A percentile compares a stretch with the other conserved stretches of the same genome.
phyloP scores from a whole-genome alignment of 2,797 vertebrate genomes.

The Jordanella pulchra region DNA sequence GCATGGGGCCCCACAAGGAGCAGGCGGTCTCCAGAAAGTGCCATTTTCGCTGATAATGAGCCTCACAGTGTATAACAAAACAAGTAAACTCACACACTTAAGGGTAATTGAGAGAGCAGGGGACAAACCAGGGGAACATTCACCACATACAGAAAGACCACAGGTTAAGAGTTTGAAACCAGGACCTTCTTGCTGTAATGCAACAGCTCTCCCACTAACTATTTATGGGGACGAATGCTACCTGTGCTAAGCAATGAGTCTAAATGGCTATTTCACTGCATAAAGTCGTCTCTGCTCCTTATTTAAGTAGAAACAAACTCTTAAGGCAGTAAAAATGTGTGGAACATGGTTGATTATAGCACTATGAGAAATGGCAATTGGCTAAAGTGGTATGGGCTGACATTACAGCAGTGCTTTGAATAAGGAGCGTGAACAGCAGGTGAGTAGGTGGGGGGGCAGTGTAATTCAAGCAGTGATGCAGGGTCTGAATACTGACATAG shows the following conservation, averaged over 20 bases:
- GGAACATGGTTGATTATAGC: not conserved
- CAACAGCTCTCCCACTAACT: too few relatives aligned
- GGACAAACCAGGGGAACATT: too few relatives aligned
- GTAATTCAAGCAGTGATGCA: not conserved
- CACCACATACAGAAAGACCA: too few relatives aligned
- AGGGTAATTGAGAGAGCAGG: too few relatives aligned
- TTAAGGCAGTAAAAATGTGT: not conserved
- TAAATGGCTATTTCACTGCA: not conserved
- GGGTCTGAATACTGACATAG: conserved; percentile 80
- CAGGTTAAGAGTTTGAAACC: too few relatives aligned
- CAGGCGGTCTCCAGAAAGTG: too few relatives aligned
- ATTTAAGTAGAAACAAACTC: not conserved
- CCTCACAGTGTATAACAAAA: too few relatives aligned
- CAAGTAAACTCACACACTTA: too few relatives aligned
- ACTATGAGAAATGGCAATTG: not conserved
- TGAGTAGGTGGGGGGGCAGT: not conserved
- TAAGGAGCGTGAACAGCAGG: not conserved
- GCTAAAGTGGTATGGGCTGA: not conserved
- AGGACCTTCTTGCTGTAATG: too few relatives aligned
- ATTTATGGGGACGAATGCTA: too few relatives aligned
- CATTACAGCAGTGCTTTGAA: not conserved
- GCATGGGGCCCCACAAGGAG: too few relatives aligned
- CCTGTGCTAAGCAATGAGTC: not conserved
- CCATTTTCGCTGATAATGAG: too few relatives aligned
- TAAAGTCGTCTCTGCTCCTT: not conserved